phyloP scores from a whole-genome alignment of 2,797 vertebrate species.

The Clarias laeviceps region DNA sequence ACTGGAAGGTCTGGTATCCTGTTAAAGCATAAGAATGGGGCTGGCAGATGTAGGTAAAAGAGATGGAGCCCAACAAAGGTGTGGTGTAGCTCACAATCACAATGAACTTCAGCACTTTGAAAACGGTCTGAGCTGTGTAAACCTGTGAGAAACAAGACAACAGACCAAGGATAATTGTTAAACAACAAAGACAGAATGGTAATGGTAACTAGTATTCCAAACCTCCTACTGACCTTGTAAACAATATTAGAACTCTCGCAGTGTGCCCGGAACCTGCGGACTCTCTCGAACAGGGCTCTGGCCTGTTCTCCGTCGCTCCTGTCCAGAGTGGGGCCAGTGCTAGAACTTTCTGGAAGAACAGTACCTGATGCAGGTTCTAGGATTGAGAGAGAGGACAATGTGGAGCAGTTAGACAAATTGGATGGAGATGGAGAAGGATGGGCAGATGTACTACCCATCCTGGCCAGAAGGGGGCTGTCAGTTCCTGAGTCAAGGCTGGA shows the following conservation, averaged over 20 bases:
- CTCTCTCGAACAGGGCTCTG: slow-evolving; percentile 80
- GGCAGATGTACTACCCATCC: slow-evolving; percentile 46
- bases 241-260: slow-evolving; percentile 79
- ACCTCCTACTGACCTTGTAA: slow-evolving; percentile 70
- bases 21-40: slow-evolving; percentile 69
- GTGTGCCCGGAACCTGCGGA: slow-evolving; percentile 78
- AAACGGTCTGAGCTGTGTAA: slow-evolving; percentile 77
- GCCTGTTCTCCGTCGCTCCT: slow-evolving; percentile 81
- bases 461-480: slow-evolving; percentile 68
- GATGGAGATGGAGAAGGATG: slow-evolving; percentile 70
- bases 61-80: slow-evolving; percentile 74
- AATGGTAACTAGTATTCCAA: neutral
- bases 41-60: slow-evolving; percentile 75
- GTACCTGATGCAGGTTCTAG: slow-evolving; percentile 21
- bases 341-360: slow-evolving; percentile 54
- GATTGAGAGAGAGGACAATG: slow-evolving; percentile 57
- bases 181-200: neutral
- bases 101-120: slow-evolving; percentile 73
- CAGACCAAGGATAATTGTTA: neutral
- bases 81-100: slow-evolving; percentile 75
- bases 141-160: slow-evolving; percentile 63
- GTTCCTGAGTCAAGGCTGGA: slow-evolving; percentile 66
- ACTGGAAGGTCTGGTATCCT: slow-evolving; percentile 76
- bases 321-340: slow-evolving; percentile 69
- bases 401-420: slow-evolving; percentile 60